These are phyloP conservation scores for Oryzias celebensis DNA, from an alignment of 2,113 vertebrate genomes.

Conservation along the genomic window DNA sequence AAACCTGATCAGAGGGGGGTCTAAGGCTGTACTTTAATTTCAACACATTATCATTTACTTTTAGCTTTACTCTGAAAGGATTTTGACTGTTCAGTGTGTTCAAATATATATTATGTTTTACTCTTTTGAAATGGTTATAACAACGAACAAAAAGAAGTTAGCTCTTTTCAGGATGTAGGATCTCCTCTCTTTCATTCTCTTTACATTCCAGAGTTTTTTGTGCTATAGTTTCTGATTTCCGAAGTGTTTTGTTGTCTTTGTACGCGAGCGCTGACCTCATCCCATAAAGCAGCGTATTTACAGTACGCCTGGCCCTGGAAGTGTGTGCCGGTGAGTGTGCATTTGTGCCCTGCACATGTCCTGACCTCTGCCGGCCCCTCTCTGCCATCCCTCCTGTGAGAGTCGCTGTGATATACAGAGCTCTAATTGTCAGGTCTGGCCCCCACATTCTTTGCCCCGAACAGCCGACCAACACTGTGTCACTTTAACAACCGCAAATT, in stretches of 20 bases:
- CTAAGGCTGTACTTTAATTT: too few species aligned
- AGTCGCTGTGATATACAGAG: conserved; percentile 76
- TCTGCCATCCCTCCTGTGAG: conserved; percentile 59
- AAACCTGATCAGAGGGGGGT: too few species aligned
- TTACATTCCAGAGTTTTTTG: too few species aligned
- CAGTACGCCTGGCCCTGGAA: conserved; percentile 2
- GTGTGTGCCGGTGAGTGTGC: conserved; percentile 12
- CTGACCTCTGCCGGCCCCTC: conserved; percentile 56
- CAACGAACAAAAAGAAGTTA: too few species aligned
- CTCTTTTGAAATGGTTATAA: too few species aligned
- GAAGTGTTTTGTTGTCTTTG: not conserved
- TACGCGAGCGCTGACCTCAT: conserved; percentile 13
- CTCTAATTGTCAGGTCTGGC: conserved; percentile 80
- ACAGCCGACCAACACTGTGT: conserved; percentile 86
- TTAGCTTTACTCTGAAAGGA: too few species aligned
- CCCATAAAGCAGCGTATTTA: conserved; percentile 16
- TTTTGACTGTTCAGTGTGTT: too few species aligned
- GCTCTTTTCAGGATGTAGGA: too few species aligned
- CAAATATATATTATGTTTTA: too few species aligned
- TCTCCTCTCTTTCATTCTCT: too few species aligned
- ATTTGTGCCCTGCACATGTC: conserved; percentile 41
- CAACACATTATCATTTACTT: too few species aligned
- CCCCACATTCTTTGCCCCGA: conserved; percentile 78
- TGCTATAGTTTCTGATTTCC: too few species aligned
- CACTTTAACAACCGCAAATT: conserved; percentile 95